Evolutionary conservation across 2,888 invertebrate genomes (phyloP), one percentile per base, ranked within the genome.

Genomic region (Heteromurus nitidus): DNA sequence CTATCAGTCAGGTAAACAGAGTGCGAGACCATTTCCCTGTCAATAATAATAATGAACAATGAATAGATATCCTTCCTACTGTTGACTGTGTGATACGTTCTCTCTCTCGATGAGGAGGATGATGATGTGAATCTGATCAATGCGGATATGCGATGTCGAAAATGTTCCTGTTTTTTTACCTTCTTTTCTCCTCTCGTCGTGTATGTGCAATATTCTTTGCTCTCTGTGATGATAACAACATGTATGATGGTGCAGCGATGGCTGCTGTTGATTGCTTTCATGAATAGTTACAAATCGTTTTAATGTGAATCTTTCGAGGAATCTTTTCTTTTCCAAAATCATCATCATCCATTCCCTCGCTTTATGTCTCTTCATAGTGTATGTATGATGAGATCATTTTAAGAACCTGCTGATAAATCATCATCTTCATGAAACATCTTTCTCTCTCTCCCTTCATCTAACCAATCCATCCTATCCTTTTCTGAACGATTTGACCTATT

Each of bases 341-440:
- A 18, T 60, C 62, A 30, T 68, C 76, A 69, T 74, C 16, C 42
- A 47, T 55, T 42, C 74, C 28, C 22, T 53, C 26, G 2, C 44
- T 20, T 26, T 22, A 26, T 44, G 47, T 74, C 31, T 55, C 16
- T 18, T 26, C 5, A 18, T 22, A 13, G 55, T 3, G 9, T 7
- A 36, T 42, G 60, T 62, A 28, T 50, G 47, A 69, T 77, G 67
- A 22, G 75, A 77, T 77, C 76, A 50, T 62, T 77, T 69, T 77
- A 69, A 77, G 55, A 69, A 77, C 69, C 62, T 77, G 76, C 68
- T 69, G 69, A 77, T 77, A 77, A 77, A 69, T 77, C 76, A n/a
- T n/a, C n/a, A n/a, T n/a, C n/a, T n/a, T n/a, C n/a, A 77, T 77
- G 18, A 58, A 53, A 47, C 68, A 76, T 76, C 67, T 60, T n/a